Conservation (phyloP, 2,113 vertebrate genomes). For the Dipodomys ordii region DNA sequence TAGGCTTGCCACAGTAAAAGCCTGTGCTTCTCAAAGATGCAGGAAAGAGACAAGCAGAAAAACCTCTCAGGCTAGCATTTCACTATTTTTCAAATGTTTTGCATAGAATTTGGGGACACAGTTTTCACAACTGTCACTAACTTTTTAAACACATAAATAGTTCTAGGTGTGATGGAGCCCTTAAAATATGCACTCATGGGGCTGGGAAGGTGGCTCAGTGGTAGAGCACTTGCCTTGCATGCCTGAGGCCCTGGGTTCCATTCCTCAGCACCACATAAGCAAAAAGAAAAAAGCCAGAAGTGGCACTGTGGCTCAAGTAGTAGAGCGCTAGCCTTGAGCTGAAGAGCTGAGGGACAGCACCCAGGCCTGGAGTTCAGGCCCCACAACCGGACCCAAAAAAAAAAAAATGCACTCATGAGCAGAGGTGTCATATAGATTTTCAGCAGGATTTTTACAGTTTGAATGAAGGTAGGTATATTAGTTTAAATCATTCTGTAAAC, state of each 20-base stretch:
- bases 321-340: no score
- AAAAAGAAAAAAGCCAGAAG: no score
- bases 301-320: no score
- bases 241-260: no score
- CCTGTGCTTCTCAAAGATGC: neutral
- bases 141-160: slow-evolving; percentile 2
- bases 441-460: neutral
- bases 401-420: slow-evolving; percentile 57
- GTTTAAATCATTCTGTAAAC: neutral
- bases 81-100: slow-evolving; percentile 51
- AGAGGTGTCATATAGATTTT: neutral
- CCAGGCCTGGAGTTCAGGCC: no score
- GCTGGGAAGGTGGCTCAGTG: no score
- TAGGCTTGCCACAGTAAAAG: slow-evolving; percentile 37
- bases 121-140: slow-evolving; percentile 17
- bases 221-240: no score
- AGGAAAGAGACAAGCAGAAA: slow-evolving; percentile 61
- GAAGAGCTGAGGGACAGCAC: no score
- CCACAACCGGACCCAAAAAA: no score
- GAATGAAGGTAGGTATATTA: neutral
- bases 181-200: slow-evolving; percentile 56
- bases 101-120: neutral
- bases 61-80: slow-evolving; percentile 57
- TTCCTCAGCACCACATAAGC: no score
- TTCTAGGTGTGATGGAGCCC: slow-evolving; percentile 44